Evolutionary conservation across 2,797 vertebrate genomes (phyloP).

Genomic region (Orestias chungarensis): DNA sequence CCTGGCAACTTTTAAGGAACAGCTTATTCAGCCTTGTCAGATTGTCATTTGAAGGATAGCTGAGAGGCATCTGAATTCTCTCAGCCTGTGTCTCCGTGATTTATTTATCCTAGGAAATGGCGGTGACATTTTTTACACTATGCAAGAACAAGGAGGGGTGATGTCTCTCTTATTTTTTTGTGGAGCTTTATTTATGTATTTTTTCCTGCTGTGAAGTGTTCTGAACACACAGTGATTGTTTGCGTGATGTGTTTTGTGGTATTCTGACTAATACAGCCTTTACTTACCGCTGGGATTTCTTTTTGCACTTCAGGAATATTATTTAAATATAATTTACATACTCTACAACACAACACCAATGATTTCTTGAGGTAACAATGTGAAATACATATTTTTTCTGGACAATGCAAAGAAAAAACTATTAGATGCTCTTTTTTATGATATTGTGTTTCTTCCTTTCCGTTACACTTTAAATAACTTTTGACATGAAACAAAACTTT

Average conservation of each 20-base stretch:
- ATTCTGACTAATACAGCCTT: constrained; percentile 6
- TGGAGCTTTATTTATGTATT: constrained; percentile 33
- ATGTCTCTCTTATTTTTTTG: constrained; percentile 39
- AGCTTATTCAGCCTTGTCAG: constrained; percentile 71
- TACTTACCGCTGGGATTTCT: not conserved
- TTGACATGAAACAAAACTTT: not conserved
- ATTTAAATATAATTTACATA: not conserved
- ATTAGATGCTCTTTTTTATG: not conserved
- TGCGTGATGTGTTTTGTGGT: not conserved
- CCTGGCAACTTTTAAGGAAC: constrained; percentile 65
- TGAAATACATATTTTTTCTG: not conserved
- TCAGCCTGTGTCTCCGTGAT: constrained; percentile 69
- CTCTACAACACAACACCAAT: not conserved
- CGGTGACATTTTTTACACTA: constrained; percentile 59
- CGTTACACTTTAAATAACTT: not conserved
- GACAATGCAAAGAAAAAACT: not conserved
- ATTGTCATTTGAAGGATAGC: constrained; percentile 61
- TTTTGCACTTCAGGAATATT: not conserved
- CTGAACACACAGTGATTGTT: not conserved
- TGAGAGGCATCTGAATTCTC: constrained; percentile 54
- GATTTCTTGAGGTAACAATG: not conserved
- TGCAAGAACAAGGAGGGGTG: constrained; percentile 39
- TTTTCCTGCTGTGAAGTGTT: constrained; percentile 39
- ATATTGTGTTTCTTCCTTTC: not conserved
- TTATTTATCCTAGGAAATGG: constrained; percentile 70